These are phyloP conservation scores for Bradypodion pumilum DNA, from an alignment of 2,797 vertebrate genomes.

Conservation along the genomic window DNA sequence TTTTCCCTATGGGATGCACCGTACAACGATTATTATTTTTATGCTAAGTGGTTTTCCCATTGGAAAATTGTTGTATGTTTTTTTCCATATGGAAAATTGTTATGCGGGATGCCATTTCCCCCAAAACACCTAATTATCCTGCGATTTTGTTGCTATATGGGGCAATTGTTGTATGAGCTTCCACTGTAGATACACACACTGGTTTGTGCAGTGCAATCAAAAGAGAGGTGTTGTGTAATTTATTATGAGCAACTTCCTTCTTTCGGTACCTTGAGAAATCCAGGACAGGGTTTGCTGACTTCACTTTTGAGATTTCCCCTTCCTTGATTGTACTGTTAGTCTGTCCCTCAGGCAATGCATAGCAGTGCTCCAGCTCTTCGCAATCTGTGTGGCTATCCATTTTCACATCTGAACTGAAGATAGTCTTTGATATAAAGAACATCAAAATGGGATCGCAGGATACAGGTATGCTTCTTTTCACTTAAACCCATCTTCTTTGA, in stretches of 20 bases:
- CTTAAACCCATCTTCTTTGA: not conserved
- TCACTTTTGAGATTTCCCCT: not conserved
- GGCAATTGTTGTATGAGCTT: too few relatives aligned
- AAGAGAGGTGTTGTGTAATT: not conserved
- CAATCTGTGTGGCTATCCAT: not conserved
- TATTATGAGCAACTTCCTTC: not conserved
- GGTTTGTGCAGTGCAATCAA: not conserved
- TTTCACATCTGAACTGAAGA: not conserved
- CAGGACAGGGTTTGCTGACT: not conserved
- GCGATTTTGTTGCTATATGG: too few relatives aligned
- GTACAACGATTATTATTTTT: too few relatives aligned
- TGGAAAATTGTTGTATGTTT: too few relatives aligned
- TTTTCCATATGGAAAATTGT: too few relatives aligned
- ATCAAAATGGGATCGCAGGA: conserved; percentile 21
- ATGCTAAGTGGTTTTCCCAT: too few relatives aligned
- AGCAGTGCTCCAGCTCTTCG: too few relatives aligned
- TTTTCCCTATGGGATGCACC: too few relatives aligned
- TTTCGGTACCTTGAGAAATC: conserved; percentile 9
- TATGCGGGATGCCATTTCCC: too few relatives aligned
- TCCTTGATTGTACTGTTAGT: not conserved
- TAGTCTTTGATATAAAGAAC: not conserved
- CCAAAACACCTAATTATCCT: too few relatives aligned
- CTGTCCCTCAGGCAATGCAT: not conserved
- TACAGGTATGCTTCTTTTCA: not conserved
- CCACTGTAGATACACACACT: not conserved